Conservation (phyloP, 2,888 invertebrate species). For the Xestia sexstrigata region DNA sequence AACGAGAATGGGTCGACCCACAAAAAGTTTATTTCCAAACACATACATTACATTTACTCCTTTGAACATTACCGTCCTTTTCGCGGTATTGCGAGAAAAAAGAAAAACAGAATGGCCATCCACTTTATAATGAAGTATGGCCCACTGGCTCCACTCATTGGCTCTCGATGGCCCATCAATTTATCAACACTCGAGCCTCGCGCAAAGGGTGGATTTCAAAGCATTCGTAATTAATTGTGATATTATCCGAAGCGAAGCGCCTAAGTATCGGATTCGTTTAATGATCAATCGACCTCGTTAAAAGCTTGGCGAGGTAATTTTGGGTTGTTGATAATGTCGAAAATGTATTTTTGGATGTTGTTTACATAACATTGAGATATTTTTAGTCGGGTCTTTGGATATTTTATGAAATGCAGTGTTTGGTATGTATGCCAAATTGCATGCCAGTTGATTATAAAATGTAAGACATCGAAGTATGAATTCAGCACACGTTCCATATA, state of each 20-base stretch:
- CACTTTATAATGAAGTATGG: constrained; percentile 46
- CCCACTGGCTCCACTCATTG: constrained; percentile 39
- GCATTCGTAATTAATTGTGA: constrained; percentile 51
- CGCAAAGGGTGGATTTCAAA: constrained; percentile 40
- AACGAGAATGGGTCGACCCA: background rate
- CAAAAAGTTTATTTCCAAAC: background rate
- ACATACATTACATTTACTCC: background rate
- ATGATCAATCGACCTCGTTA: constrained; percentile 38
- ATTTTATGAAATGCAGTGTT: background rate
- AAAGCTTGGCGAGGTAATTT: constrained; percentile 24
- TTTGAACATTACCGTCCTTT: background rate
- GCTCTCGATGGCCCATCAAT: constrained; percentile 49
- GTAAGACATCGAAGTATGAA: background rate
- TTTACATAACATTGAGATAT: constrained; percentile 41
- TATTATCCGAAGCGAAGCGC: constrained; percentile 50
- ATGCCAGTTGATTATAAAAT: background rate
- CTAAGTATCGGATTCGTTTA: constrained; percentile 56
- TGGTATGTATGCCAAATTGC: background rate
- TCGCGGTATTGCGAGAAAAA: constrained; percentile 10
- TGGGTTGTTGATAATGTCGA: constrained; percentile 8
- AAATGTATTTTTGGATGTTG: constrained; percentile 45
- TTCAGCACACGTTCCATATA: background rate
- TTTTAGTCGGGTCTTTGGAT: constrained; percentile 1
- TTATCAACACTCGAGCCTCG: constrained; percentile 58
- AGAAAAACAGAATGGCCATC: constrained; percentile 30